Percentiles rank a stretch among this genome's conserved stretches.
Conservation (phyloP, 2,113 vertebrate species). For the Hemibates koningsi region DNA sequence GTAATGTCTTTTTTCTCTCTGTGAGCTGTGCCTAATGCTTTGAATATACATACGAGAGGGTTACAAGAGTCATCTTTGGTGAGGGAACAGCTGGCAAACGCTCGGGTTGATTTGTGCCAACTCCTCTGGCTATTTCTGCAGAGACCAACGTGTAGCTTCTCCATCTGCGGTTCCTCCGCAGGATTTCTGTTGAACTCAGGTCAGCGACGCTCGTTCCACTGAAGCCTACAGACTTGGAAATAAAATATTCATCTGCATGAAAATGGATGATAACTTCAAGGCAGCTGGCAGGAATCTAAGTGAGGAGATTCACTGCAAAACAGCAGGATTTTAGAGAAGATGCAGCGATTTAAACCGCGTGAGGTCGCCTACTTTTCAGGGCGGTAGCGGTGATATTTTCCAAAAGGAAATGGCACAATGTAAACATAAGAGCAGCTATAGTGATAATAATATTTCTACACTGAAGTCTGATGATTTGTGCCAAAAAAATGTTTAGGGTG, state of each 20-base stretch:
- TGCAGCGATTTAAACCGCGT: neutral
- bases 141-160: conserved; percentile 27
- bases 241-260: conserved; percentile 29
- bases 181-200: conserved; percentile 10
- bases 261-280: neutral
- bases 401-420: neutral
- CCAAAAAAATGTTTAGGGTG: neutral
- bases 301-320: neutral
- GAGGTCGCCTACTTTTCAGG: neutral
- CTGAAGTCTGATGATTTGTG: neutral
- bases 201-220: neutral
- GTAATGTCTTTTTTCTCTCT: neutral
- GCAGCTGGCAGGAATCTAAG: neutral
- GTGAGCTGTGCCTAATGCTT: neutral
- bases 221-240: conserved; percentile 11
- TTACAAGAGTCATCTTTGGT: neutral
- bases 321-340: neutral
- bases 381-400: neutral
- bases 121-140: conserved; percentile 47
- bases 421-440: neutral
- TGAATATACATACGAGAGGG: neutral
- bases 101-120: neutral
- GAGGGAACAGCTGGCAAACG: conserved; percentile 33
- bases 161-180: conserved; percentile 34
- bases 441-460: neutral